Base-by-base conservation (phyloP, 2,113 vertebrate species). In the Arenaria interpres region DNA sequence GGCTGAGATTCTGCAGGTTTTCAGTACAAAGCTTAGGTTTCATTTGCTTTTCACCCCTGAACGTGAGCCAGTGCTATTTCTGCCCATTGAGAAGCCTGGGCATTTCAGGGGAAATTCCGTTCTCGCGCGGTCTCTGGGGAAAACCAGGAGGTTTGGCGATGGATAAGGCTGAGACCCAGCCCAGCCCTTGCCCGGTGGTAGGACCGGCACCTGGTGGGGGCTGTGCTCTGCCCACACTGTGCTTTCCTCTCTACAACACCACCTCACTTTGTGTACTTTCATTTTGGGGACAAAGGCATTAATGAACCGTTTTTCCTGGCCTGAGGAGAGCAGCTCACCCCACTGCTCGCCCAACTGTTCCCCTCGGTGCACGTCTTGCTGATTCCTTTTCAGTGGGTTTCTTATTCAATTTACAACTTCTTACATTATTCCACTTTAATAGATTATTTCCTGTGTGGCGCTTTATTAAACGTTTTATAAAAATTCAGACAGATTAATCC, bases 321-420 rank as follows among this genome's bases (percentile, higher is more conserved):
- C 18, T 3, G 2, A 16, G 57, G 30, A 12, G 7, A 18, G 28
- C 28, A 53, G n/a, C 27, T 14, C 9, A 4, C 45, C 48, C 73
- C 32, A 41, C 72, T 0, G 0, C 32, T 32, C 6, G 0, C 76
- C 60, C 12, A 18, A 16, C 54, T 2, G 0, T 7, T 23, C 45
- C 28, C 14, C 46, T 28, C 14, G 4, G 27, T 2, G 0, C 5
- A 5, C 51, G 17, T 30, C 77, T 41, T 13, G 19, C 19, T 51
- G 7, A 25, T 72, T 51, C 53, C 68, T 54, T 68, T 54, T 20
- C 83, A 77, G 15, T 4, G 37, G 73, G 24, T 12, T 63, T 57
- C 63, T 81, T 69, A 54, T 35, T 77, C 59, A 48, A 22, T 69
- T 88, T 63, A n/a, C 28, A 43, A 10, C 59, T 57, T 39, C 48